phyloP scores from a whole-genome alignment of 2,113 vertebrate genomes.

The Leucoraja erinaceus region DNA sequence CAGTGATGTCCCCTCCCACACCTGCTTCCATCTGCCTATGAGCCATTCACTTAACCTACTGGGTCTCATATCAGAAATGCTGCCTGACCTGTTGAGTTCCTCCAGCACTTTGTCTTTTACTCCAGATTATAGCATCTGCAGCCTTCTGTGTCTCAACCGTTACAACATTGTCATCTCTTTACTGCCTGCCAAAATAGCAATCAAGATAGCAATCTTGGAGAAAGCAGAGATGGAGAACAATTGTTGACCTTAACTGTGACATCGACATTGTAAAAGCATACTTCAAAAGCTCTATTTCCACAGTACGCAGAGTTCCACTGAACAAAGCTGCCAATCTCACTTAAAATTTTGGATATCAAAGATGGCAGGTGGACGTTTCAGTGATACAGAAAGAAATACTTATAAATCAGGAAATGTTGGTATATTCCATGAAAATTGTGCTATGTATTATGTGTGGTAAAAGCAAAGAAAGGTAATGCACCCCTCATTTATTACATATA shows the following conservation, averaged over 20 bases:
- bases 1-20: no score
- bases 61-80: no score
- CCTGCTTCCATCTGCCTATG: no score
- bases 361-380: neutral
- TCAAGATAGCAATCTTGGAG: neutral
- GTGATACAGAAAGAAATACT: neutral
- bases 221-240: neutral
- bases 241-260: neutral
- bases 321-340: neutral
- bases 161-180: no score
- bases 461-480: neutral
- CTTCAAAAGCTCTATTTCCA: neutral
- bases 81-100: no score
- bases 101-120: no score
- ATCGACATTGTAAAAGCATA: neutral
- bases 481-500: neutral
- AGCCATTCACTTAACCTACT: no score
- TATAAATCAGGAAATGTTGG: neutral
- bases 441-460: neutral
- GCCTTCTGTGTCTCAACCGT: no score
- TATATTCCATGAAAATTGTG: neutral
- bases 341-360: neutral
- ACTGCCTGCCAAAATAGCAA: no score
- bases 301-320: neutral
- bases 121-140: no score